Evolutionary conservation across 1,140 invertebrate species (phyloP).

Genomic region (Aphaenogaster rudis): DNA sequence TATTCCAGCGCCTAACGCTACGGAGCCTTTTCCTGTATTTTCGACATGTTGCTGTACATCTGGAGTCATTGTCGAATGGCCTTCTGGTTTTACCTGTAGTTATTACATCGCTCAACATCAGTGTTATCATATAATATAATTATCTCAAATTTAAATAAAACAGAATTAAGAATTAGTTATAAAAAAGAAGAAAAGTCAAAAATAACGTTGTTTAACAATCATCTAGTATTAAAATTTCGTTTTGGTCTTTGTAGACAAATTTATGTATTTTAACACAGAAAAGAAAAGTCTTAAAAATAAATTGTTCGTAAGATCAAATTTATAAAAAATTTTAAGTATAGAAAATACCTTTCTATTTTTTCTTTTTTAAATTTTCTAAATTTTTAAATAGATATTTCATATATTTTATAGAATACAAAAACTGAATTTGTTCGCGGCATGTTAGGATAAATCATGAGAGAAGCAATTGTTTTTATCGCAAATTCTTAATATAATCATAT

Average conservation of each 20-base stretch:
- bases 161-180: not conserved
- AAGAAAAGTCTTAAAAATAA: not conserved
- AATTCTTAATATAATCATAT: too few relatives aligned
- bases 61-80: slow-evolving; percentile 38
- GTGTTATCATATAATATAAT: not conserved
- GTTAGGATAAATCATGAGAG: too few relatives aligned
- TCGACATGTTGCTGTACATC: slow-evolving; percentile 77
- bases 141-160: not conserved
- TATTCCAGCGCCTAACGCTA: slow-evolving; percentile 81
- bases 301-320: not conserved
- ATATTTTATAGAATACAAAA: too few relatives aligned
- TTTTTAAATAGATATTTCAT: too few relatives aligned
- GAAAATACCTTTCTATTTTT: too few relatives aligned
- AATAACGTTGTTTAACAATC: not conserved
- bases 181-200: not conserved
- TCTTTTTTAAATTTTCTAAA: too few relatives aligned
- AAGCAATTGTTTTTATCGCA: too few relatives aligned
- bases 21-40: slow-evolving; percentile 74
- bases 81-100: slow-evolving; percentile 54
- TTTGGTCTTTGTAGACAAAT: not conserved
- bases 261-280: not conserved
- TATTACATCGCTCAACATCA: not conserved
- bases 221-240: not conserved
- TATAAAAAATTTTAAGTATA: too few relatives aligned
- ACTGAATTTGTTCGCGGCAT: too few relatives aligned